Evolutionary conservation across 2,888 invertebrate genomes (phyloP).

Genomic region (Troglohyphantes excavatus): DNA sequence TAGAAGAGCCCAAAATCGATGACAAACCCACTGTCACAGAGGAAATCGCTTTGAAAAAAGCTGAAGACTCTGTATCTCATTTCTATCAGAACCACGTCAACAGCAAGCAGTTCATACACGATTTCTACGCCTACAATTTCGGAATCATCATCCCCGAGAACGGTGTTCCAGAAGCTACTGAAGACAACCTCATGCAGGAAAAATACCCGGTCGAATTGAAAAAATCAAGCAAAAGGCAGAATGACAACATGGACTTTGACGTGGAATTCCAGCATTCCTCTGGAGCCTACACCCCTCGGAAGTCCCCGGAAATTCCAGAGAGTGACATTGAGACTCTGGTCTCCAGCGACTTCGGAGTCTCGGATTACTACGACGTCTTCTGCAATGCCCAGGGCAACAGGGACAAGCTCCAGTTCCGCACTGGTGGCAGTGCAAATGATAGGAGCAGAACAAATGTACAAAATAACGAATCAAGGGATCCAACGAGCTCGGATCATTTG

Average conservation of each 20-base stretch:
- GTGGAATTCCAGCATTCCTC: slow-evolving; percentile 43
- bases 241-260: slow-evolving; percentile 62
- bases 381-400: slow-evolving; percentile 41
- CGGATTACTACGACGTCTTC: slow-evolving; percentile 46
- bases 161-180: slow-evolving; percentile 49
- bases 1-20: slow-evolving; percentile 87
- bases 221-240: slow-evolving; percentile 50
- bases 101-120: slow-evolving; percentile 86
- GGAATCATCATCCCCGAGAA: slow-evolving; percentile 53
- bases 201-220: slow-evolving; percentile 35
- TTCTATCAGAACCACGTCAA: slow-evolving; percentile 89
- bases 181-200: slow-evolving; percentile 35
- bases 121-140: slow-evolving; percentile 81
- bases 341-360: slow-evolving; percentile 52
- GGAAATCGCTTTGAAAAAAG: slow-evolving; percentile 32
- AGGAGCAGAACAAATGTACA: background rate
- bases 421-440: background rate
- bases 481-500: slow-evolving; percentile 40
- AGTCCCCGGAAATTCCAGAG: slow-evolving; percentile 47
- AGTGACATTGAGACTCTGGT: slow-evolving; percentile 68
- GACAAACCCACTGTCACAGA: slow-evolving; percentile 51
- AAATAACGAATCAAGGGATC: slow-evolving; percentile 46
- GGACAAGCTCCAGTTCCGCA: background rate
- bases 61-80: slow-evolving; percentile 86
- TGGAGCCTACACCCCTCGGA: slow-evolving; percentile 14